These are phyloP conservation scores for Origma solitaria DNA, from an alignment of 2,113 vertebrate species.

Conservation along the genomic window DNA sequence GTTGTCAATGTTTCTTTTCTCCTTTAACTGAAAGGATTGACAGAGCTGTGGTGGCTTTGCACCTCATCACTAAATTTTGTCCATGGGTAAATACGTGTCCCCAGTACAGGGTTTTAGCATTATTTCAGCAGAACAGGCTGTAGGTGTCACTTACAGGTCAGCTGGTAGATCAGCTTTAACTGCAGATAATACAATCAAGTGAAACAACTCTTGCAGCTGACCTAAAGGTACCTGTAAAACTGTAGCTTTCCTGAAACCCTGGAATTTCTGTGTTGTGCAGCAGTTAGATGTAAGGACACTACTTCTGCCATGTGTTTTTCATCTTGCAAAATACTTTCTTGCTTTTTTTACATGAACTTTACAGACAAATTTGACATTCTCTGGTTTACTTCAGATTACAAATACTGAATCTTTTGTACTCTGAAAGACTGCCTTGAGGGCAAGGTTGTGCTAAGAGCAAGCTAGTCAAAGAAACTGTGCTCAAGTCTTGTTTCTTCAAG, in stretches of 20 bases:
- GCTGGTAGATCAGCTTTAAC: not conserved
- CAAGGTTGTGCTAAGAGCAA: not conserved
- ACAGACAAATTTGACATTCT: not conserved
- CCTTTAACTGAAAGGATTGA: not conserved
- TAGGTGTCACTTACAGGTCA: not conserved
- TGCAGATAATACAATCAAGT: not conserved
- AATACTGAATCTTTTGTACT: not conserved
- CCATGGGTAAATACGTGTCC: not conserved
- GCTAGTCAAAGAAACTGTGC: not conserved
- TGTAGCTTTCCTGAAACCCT: not conserved
- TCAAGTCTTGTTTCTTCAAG: not conserved
- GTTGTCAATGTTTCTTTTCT: not conserved
- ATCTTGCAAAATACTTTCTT: not conserved
- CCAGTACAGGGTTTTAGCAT: not conserved
- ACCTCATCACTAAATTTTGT: not conserved
- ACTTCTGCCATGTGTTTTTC: not conserved
- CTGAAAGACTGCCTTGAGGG: not conserved
- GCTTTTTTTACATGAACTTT: not conserved
- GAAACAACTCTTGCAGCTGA: not conserved
- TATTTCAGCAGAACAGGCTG: not conserved
- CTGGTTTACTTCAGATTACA: slow-evolving; percentile 1
- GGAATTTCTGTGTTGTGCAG: not conserved
- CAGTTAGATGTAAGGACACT: not conserved
- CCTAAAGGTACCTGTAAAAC: not conserved
- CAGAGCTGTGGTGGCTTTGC: not conserved